Base-by-base conservation (phyloP, 1,140 invertebrate genomes). In the Ditylenchus dipsaci region DNA sequence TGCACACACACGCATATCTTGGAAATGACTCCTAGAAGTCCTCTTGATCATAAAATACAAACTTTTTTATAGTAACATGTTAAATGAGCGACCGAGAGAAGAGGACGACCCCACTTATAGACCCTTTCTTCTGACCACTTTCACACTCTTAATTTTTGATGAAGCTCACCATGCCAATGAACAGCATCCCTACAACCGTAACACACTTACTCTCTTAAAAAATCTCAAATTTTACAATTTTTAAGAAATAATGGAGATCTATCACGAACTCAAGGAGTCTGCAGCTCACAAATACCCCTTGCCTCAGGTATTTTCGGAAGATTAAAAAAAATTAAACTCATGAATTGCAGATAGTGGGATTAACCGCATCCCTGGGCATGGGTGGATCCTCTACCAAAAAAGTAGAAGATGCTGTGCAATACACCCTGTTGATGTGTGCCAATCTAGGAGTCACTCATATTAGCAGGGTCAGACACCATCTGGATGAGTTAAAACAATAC, bases 401-500 rank as follows among this genome's bases (percentile, higher is more conserved):
- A 26, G 8, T 53, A 0, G 17, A 53, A 1, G 21, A 65, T 59
- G 67, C 67, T 23, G 33, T 53, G 5, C 33, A 53, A 9, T 49
- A 75, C 63, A 65, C 63, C 42, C 45, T 59, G 19, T 29, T 42
- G 23, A 23, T 75, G 1, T 75, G 73, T 57, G 73, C 73, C 11
- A 73, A 70, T 65, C 53, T 75, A 45, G 72, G 69, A 27, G 47
- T 60, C 0, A 45, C 29, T n/a, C n/a, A 26, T 15, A 53, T 53
- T 7, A 53, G 49, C 23, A 3, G 49, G n/a, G 49, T 53, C 23
- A 19, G 49, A 19, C 8, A 53, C n/a, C n/a, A 53, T 53, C 3
- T 53, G 49, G 49, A 53, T 3, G 49, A 53, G 8, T 17, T 53
- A 3, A 53, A 53, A 15, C n/a, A 53, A 21, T 53, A 21, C 49